Conservation (phyloP, 2,797 vertebrate species). For the Smutsia gigantea region DNA sequence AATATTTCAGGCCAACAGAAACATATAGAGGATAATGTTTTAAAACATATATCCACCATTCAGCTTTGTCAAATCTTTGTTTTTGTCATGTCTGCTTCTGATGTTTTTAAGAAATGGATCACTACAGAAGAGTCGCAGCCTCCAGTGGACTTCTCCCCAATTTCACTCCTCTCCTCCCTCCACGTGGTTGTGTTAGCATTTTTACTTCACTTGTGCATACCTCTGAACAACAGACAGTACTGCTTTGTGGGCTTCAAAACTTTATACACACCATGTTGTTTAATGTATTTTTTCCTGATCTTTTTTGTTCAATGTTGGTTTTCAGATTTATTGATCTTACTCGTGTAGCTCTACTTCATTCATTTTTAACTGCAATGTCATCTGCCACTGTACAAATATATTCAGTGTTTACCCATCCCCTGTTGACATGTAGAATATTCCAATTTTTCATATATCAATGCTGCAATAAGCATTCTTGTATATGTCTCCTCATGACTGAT, state of each 20-base stretch:
- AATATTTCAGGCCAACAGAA: slow-evolving; percentile 34
- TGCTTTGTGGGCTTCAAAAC: neutral
- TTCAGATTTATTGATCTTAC: slow-evolving; percentile 2
- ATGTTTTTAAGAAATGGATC: neutral
- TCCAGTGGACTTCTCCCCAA: neutral
- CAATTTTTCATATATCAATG: neutral
- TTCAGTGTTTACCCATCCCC: neutral
- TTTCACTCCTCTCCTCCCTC: neutral
- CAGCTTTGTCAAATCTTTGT: neutral
- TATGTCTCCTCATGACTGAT: neutral
- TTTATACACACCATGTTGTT: neutral
- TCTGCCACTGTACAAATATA: neutral
- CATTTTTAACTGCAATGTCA: neutral
- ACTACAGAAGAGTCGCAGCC: neutral
- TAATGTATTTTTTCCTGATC: neutral
- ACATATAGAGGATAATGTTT: neutral
- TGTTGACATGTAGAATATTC: neutral
- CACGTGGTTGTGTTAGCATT: neutral
- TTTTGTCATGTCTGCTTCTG: slow-evolving; percentile 24
- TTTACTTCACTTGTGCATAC: neutral
- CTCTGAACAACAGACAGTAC: neutral
- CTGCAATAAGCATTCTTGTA: neutral
- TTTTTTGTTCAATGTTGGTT: neutral
- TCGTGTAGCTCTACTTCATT: neutral
- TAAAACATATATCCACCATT: neutral